Base-by-base conservation (phyloP, 2,888 invertebrate species). In the Venustoraphidia nigricollis region DNA sequence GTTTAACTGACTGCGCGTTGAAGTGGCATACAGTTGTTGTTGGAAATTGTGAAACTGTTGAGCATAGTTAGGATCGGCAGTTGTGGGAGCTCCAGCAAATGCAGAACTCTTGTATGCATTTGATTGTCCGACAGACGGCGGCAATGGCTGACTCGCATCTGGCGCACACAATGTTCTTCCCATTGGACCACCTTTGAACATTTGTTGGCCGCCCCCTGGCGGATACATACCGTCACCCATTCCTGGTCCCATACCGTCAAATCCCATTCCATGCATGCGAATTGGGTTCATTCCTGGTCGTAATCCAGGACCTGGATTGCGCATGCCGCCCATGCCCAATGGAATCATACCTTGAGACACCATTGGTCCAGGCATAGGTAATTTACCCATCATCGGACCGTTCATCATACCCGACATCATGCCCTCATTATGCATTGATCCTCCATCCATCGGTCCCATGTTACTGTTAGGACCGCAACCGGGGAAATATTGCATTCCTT, bases 1-100 rank as follows among this genome's bases (percentile, higher is more conserved):
- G 50, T 66, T 67, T 62, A 68, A 67, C 57, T 77, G 77, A 62
- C 76, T 78, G 55, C 83, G 73, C 39, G 84, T 83, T 54, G 81
- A 80, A 44, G 92, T 93, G 52, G 93, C 92, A 68, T 93, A 93
- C 56, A 93, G 70, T 67, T 92, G 92, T 66, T 93, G 93, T 64
- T 93, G 93, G 73, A 93, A 93, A 70, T 92, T 89, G 69, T 92
- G 92, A 72, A 87, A 93, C 74, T 92, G 92, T 67, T 90, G 90
- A 61, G 91, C 92, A 71, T 93, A 93, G 65, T 88, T 89, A 10
- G 92, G 87, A 69, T 93, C 92, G 43, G 84, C 82, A 50, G 90
- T 86, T 34, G 83, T 84, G 9, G 88, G 88, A 9, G 41, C 46
- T 34, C 87, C 87, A 49, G 87, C 83, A 64, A 88, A 91, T 56